phyloP scores from a whole-genome alignment of 2,888 invertebrate species.

The Microctonus brassicae region DNA sequence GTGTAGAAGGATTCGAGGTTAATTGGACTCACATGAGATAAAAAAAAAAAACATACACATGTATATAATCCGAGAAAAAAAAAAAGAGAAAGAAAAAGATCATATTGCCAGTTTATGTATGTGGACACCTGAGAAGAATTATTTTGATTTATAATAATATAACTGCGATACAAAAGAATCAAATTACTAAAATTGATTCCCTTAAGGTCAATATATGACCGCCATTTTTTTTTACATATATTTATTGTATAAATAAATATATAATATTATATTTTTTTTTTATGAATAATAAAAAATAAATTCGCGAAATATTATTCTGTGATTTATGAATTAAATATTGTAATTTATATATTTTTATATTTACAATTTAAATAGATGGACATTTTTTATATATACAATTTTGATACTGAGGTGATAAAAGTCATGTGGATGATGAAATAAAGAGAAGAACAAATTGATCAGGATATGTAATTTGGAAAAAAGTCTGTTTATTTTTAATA shows the following conservation, averaged over 20 bases:
- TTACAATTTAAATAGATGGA: no score
- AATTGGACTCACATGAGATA: constrained; percentile 28
- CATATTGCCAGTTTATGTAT: no score
- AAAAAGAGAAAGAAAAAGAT: not conserved
- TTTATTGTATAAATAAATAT: not conserved
- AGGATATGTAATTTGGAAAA: not conserved
- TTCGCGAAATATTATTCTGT: no score
- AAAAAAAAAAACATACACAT: no score
- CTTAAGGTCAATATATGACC: not conserved
- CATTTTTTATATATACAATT: no score
- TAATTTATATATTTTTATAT: no score
- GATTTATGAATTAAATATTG: no score
- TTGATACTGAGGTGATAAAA: not conserved
- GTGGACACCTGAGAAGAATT: constrained; percentile 21
- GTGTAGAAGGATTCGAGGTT: constrained; percentile 27
- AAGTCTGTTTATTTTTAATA: no score
- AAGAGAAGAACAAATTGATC: not conserved
- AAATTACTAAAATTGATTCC: constrained; percentile 17
- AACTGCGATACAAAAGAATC: no score
- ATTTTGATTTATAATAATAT: constrained; percentile 23
- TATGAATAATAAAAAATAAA: not conserved
- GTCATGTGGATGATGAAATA: not conserved
- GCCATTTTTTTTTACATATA: not conserved
- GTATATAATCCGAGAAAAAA: not conserved
- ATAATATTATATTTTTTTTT: not conserved